Evolutionary conservation across 2,113 vertebrate species (phyloP), one percentile per base, ranked within the genome.

Genomic region (Hypanus sabinus): DNA sequence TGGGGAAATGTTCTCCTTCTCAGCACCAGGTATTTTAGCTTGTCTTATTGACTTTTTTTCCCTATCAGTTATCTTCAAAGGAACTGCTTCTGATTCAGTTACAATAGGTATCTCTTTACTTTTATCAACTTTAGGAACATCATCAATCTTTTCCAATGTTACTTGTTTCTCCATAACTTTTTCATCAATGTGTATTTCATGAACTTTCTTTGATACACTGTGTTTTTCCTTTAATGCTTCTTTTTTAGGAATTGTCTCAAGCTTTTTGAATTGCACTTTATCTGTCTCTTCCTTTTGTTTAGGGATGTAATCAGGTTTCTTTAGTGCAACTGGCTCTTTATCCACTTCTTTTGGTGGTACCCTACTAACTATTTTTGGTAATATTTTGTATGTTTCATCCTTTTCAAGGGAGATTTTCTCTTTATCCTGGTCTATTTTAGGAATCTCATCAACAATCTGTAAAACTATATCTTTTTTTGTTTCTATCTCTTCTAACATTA

Each of bases 181-280:
- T 95, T 93, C 33, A 97, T 96, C 65, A 94, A 95, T 94, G 90
- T 96, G 95, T 75, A 97, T 95, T 94, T 96, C 96, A 80, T 95
- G 96, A 20, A 94, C 94, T 94, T 96, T 97, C 94, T 94, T 94
- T 0, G 2, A 0, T 5, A 93, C 57, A 80, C 95, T 95, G 4
- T 85, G 81, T 10, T 94, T 68, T 62, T 94, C 94, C 94, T 94
- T 12, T 3, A 95, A 16, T 75, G 94, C 95, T 60, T 93, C 93
- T 73, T 94, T 83, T 94, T 95, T 95, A n/a, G 65, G 94, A n/a
- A 55, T 36, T 94, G 5, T 73, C 57, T 95, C 94, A 81, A 33
- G 27, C 33, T 94, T 93, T 94, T 94, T 94, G 94, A 94, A 70
- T 5, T 68, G 83, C 85, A 94, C 95, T 95, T 62, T 94, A 94